phyloP scores from a whole-genome alignment of 2,113 vertebrate species.

The Arizona elegans region DNA sequence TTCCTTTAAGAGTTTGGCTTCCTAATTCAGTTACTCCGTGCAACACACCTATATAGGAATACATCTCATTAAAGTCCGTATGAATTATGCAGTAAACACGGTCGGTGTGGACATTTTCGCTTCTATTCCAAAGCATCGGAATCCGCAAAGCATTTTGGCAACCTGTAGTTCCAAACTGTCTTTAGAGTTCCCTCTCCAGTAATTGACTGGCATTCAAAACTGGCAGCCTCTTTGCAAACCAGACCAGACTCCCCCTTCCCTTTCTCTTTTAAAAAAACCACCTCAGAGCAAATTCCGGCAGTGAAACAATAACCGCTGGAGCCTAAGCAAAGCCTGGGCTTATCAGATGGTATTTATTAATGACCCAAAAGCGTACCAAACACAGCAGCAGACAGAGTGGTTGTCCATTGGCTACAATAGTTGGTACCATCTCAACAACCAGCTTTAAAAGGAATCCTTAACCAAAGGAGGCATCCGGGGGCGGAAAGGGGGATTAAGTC shows the following conservation, averaged over 20 bases:
- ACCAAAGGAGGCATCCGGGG: conserved; percentile 10
- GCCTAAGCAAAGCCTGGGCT: neutral
- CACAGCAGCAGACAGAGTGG: neutral
- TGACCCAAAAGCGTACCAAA: neutral
- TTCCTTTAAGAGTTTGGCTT: neutral
- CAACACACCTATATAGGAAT: neutral
- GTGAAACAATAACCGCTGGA: neutral
- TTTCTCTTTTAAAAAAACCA: neutral
- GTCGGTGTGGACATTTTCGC: neutral
- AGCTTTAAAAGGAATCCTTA: neutral
- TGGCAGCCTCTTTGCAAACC: neutral
- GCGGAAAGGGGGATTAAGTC: neutral
- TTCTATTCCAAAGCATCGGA: neutral
- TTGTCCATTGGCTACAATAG: neutral
- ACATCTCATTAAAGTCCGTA: neutral
- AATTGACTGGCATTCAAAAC: neutral
- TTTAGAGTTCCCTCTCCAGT: neutral
- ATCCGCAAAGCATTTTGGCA: neutral
- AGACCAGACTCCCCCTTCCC: too few species aligned
- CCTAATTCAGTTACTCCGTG: neutral
- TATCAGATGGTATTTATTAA: conserved; percentile 11
- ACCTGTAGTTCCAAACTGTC: neutral
- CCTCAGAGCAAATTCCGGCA: neutral
- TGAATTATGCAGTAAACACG: neutral
- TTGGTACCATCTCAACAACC: neutral